Evolutionary conservation across 2,888 invertebrate species (phyloP), one percentile per base, ranked within the genome.

Genomic region (Ectemnius cavifrons): DNA sequence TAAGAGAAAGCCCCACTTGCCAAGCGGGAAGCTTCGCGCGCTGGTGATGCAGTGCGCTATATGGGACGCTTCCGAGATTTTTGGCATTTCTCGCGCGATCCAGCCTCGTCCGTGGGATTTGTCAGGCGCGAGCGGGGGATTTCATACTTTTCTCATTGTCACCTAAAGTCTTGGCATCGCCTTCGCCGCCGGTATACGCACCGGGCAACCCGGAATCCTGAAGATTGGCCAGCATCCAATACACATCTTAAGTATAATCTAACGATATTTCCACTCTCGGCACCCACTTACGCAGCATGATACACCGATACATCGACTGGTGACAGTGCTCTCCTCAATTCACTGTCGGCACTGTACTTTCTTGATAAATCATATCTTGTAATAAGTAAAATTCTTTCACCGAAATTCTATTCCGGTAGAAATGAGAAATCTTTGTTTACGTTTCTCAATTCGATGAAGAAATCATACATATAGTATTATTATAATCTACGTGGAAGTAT

Each of bases 221-320:
- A 85, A 85, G 75, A 85, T 87, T 89, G 89, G 89, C 86, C 63
- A 63, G 27, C 57, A 64, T 84, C 88, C 88, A 89, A 87, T 86
- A 85, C 85, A 86, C 86, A 85, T 89, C 85, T 88, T 84, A 83
- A 84, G 85, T 85, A 86, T 86, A 87, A 87, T 87, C 85, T 84
- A 84, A 88, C 87, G 85, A 82, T 86, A 85, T 85, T 84, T 84
- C 83, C 79, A 84, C 84, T 79, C 84, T 77, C 69, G 71, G 67
- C 73, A 73, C 75, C 71, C 73, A 69, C 64, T 72, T 63, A 46
- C n/a, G 27, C 61, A 4, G 13, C 11, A n/a, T 70, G 64, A 79
- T 70, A 49, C 62, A 67, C 47, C 67, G n/a, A 58, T 46, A 4
- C 2, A 23, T 16, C 68, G 68, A 69, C 67, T 69, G 70, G 64